phyloP scores from a whole-genome alignment of 2,113 vertebrate genomes.

The Megalops atlanticus region DNA sequence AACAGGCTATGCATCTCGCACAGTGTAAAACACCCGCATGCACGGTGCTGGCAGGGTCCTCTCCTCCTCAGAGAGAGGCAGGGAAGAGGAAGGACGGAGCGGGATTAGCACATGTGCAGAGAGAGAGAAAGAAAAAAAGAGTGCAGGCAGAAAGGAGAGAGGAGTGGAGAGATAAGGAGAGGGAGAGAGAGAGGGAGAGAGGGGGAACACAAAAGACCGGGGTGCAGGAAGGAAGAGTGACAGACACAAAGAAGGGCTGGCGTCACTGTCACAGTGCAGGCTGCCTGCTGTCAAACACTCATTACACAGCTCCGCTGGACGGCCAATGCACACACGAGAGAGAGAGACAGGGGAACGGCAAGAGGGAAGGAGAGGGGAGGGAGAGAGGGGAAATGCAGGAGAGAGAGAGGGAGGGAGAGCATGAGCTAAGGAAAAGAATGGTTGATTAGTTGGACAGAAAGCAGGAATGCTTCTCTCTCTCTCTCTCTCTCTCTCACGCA shows the following conservation, averaged over 20 bases:
- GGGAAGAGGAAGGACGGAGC: not conserved
- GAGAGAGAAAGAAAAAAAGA: not conserved
- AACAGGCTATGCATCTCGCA: not conserved
- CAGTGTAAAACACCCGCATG: not conserved
- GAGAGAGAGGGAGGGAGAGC: not conserved
- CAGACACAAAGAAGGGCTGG: not conserved
- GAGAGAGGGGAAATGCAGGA: not conserved
- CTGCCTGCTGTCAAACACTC: slow-evolving; percentile 6
- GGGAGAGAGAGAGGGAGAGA: not conserved
- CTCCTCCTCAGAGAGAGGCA: not conserved
- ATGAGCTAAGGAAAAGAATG: no score
- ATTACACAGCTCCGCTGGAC: not conserved
- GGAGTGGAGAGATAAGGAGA: not conserved
- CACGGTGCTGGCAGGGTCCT: not conserved
- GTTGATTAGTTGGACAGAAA: not conserved
- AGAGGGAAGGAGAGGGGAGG: no score
- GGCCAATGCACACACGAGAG: not conserved
- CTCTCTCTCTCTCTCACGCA: not conserved
- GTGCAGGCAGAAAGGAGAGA: not conserved
- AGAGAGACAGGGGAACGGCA: no score
- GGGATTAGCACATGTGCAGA: not conserved
- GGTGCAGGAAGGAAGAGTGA: not conserved
- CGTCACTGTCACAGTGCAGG: not conserved
- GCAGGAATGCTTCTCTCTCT: not conserved
- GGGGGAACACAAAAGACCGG: not conserved